A percentile compares a stretch with the other conserved stretches of the same genome.
These are phyloP conservation scores for Cyphomyrus discorhynchus DNA, from an alignment of 2,113 vertebrate genomes.

Conservation along the genomic window DNA sequence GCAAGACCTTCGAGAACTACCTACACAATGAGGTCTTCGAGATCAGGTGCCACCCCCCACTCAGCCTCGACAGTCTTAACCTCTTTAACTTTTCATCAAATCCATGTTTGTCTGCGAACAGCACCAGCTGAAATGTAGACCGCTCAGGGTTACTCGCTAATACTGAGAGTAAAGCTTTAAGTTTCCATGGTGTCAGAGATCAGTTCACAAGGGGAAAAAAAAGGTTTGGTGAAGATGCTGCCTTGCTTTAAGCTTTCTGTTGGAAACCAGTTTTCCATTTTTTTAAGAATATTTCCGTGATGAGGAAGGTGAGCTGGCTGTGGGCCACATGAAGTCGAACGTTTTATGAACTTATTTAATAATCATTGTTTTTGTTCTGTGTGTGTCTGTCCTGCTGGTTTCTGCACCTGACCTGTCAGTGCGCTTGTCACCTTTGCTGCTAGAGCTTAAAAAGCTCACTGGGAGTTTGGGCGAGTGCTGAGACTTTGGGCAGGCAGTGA, in stretches of 20 bases:
- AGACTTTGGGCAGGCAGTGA: background rate
- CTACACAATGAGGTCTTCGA: constrained; percentile 93
- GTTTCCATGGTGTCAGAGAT: background rate
- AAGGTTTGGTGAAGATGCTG: background rate
- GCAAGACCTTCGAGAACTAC: constrained; percentile 93
- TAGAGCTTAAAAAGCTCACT: background rate
- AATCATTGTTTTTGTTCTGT: background rate
- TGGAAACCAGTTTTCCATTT: background rate
- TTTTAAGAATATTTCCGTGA: background rate
- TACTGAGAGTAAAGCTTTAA: background rate
- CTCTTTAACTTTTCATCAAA: background rate
- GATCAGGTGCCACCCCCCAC: constrained; percentile 62
- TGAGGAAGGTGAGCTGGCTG: background rate
- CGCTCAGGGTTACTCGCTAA: background rate
- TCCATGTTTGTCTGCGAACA: background rate
- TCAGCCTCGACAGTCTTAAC: too few relatives aligned
- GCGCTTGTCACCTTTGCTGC: background rate
- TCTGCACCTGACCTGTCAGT: background rate
- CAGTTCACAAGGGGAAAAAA: background rate
- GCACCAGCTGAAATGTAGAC: background rate
- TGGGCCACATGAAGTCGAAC: background rate
- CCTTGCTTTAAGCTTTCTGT: background rate
- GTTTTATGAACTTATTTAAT: background rate
- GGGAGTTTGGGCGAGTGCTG: background rate
- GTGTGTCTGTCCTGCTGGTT: background rate